Conservation (phyloP, 2,797 vertebrate genomes). For the Sylvilagus floridanus region DNA sequence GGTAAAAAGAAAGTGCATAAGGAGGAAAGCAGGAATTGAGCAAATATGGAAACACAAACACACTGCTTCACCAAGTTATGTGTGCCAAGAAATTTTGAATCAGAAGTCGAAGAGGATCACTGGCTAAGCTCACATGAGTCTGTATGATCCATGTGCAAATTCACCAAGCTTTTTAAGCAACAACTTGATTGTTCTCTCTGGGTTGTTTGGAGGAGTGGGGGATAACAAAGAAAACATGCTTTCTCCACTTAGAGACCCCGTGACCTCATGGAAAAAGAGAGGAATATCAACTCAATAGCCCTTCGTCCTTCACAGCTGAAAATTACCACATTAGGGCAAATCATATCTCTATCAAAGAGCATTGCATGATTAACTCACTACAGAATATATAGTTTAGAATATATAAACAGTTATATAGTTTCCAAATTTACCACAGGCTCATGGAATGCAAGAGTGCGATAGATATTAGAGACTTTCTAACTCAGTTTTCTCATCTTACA, state of each 20-base stretch:
- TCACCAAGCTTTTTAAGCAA: background rate
- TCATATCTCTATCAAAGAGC: background rate
- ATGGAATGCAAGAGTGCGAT: background rate
- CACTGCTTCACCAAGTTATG: background rate
- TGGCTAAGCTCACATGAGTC: background rate
- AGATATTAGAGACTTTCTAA: slow-evolving; percentile 34
- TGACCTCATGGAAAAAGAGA: background rate
- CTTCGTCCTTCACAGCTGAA: background rate
- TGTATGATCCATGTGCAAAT: background rate
- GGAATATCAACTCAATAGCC: slow-evolving; percentile 7
- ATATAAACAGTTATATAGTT: background rate
- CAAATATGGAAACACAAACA: background rate
- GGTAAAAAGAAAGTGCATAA: background rate
- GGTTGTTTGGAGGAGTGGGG: background rate
- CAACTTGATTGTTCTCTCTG: background rate
- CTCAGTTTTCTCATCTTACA: background rate
- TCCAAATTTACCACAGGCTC: background rate
- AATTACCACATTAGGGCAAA: background rate
- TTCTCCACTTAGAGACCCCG: slow-evolving; percentile 19
- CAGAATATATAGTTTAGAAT: too few species aligned
- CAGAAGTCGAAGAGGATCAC: background rate
- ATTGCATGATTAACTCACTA: background rate
- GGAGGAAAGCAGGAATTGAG: background rate
- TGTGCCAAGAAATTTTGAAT: slow-evolving; percentile 4
- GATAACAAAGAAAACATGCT: background rate